Conservation (phyloP, 2,113 vertebrate species). For the Rhizomys pruinosus region DNA sequence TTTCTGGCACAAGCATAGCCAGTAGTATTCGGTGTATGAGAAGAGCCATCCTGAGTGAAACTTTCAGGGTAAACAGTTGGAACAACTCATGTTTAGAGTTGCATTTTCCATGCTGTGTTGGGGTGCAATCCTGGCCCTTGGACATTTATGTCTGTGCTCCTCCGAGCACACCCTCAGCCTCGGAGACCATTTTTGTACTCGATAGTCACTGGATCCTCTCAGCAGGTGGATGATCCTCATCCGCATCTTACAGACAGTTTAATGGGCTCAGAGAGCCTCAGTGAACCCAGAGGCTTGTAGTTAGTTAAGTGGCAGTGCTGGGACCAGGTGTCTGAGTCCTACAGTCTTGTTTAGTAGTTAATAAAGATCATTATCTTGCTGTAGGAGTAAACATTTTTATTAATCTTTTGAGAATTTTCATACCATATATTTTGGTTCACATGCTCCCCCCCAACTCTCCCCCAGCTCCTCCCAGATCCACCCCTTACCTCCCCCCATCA, state of each 20-base stretch:
- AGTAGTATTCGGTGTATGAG: slow-evolving; percentile 95
- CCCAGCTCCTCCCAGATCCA: not conserved
- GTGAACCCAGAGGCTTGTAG: not conserved
- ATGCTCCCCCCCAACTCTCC: too few species aligned
- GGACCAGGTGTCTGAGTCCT: not conserved
- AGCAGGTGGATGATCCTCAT: not conserved
- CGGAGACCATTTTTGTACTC: not conserved
- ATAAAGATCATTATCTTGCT: not conserved
- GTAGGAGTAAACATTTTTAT: not conserved
- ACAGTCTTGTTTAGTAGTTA: not conserved
- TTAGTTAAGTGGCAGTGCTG: not conserved
- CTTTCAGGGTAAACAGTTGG: slow-evolving; percentile 90
- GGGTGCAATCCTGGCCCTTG: not conserved
- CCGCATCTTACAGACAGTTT: not conserved
- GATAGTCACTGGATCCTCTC: not conserved
- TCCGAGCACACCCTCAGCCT: not conserved
- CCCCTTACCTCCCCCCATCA: not conserved
- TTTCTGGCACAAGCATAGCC: slow-evolving; percentile 95
- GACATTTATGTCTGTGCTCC: not conserved
- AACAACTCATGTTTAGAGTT: not conserved
- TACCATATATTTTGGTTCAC: not conserved
- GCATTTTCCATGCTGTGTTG: not conserved
- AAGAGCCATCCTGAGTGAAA: slow-evolving; percentile 92
- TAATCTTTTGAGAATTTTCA: not conserved
- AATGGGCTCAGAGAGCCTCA: not conserved